Evolutionary conservation across 2,888 invertebrate species (phyloP).

Genomic region (Eupithecia insigniata): DNA sequence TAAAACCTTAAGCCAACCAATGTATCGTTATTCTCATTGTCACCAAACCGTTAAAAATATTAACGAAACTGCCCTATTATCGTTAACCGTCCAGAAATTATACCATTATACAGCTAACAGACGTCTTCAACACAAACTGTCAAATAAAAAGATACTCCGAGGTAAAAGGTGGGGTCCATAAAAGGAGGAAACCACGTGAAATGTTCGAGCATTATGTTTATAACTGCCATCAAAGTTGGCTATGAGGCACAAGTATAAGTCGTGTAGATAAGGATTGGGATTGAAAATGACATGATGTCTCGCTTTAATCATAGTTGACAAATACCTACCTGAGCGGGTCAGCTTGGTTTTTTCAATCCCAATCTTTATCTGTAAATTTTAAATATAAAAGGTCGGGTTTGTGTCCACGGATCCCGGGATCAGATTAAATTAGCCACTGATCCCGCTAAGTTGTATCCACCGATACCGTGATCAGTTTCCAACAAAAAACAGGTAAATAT

Average conservation of each 20-base stretch:
- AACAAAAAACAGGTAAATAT: too few species aligned
- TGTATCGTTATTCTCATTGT: conserved; percentile 6
- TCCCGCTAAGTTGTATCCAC: too few species aligned
- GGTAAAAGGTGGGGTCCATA: conserved; percentile 46
- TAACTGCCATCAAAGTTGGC: conserved; percentile 61
- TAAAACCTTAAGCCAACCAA: neutral
- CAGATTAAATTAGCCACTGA: too few species aligned
- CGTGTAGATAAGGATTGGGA: neutral
- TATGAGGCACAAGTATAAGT: conserved; percentile 2
- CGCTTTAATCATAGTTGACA: neutral
- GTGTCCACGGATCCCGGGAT: too few species aligned
- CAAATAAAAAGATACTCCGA: conserved; percentile 60
- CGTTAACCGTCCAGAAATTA: conserved; percentile 54
- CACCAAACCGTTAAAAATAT: conserved; percentile 40
- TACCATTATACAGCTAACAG: conserved; percentile 55
- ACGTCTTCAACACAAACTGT: conserved; percentile 61
- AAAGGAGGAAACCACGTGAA: conserved; percentile 47
- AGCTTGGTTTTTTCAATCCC: too few species aligned
- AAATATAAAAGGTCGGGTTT: too few species aligned
- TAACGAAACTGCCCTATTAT: conserved; percentile 49
- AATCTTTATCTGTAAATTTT: too few species aligned
- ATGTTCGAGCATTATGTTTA: conserved; percentile 67
- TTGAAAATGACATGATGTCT: neutral
- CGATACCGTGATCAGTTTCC: too few species aligned
- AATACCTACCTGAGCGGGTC: too few species aligned